phyloP scores from a whole-genome alignment of 2,113 vertebrate species.

The cattle (Bos taurus) region DNA sequence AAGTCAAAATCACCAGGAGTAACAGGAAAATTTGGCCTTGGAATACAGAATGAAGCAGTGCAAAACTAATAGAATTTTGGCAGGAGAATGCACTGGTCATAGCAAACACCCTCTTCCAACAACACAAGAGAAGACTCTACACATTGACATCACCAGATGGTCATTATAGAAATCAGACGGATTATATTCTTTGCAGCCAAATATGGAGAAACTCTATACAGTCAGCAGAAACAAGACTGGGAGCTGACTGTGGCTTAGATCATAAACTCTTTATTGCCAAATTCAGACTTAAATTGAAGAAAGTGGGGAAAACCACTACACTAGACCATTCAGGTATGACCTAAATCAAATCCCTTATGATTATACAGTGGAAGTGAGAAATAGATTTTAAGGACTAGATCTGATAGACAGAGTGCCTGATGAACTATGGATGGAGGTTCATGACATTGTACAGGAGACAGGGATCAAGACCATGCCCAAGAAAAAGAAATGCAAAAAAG shows the following conservation, averaged over 20 bases:
- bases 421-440: background rate
- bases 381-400: background rate
- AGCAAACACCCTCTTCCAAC: background rate
- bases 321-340: background rate
- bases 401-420: background rate
- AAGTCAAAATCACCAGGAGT: background rate
- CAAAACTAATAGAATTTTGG: background rate
- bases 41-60: background rate
- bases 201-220: background rate
- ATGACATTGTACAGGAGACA: background rate
- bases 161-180: fast-evolving
- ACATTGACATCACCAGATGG: background rate
- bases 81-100: background rate
- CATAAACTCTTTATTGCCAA: background rate
- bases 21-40: background rate
- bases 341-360: background rate
- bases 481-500: background rate
- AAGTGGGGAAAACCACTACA: background rate
- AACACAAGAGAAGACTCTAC: background rate
- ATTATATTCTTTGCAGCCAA: background rate
- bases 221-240: background rate
- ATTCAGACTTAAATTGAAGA: background rate
- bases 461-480: background rate
- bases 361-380: background rate
- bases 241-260: background rate